phyloP scores from a whole-genome alignment of 2,113 vertebrate genomes.

The Pimephales promelas region DNA sequence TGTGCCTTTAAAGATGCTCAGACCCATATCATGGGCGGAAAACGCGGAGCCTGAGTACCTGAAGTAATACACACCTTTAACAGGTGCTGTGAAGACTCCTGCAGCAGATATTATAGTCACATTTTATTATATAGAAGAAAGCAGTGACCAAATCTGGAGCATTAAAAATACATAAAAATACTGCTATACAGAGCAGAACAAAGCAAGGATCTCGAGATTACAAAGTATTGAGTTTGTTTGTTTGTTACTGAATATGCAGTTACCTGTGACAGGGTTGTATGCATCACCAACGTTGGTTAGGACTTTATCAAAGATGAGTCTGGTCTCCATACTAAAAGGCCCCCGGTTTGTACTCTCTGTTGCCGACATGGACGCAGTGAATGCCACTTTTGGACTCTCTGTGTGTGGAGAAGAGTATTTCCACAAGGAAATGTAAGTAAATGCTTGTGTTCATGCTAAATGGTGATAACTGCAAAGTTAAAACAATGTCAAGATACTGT shows the following conservation, averaged over 20 bases:
- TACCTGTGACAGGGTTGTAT: slow-evolving; percentile 59
- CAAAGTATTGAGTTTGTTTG: too few species aligned
- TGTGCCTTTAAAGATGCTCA: slow-evolving; percentile 50
- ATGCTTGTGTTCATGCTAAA: too few species aligned
- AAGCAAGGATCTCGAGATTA: not conserved
- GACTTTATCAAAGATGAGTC: slow-evolving; percentile 60
- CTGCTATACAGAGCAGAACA: too few species aligned
- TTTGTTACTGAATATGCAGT: not conserved
- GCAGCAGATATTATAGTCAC: not conserved
- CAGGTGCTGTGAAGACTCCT: slow-evolving; percentile 50
- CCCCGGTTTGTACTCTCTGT: slow-evolving; percentile 15
- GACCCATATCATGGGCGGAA: slow-evolving; percentile 33
- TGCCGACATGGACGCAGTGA: slow-evolving; percentile 47
- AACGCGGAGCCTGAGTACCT: slow-evolving; percentile 56
- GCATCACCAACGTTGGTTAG: slow-evolving; percentile 57
- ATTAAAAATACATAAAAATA: too few species aligned
- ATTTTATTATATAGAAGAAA: not conserved
- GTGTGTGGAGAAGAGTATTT: not conserved
- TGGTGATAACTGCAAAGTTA: too few species aligned
- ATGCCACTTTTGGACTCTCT: slow-evolving; percentile 44
- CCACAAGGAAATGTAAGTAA: too few species aligned
- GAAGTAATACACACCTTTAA: slow-evolving; percentile 58
- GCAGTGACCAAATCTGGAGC: too few species aligned
- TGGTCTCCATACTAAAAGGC: slow-evolving; percentile 44
- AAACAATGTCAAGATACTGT: too few species aligned